phyloP scores from a whole-genome alignment of 2,113 vertebrate genomes.

The Ictidomys tridecemlineatus region DNA sequence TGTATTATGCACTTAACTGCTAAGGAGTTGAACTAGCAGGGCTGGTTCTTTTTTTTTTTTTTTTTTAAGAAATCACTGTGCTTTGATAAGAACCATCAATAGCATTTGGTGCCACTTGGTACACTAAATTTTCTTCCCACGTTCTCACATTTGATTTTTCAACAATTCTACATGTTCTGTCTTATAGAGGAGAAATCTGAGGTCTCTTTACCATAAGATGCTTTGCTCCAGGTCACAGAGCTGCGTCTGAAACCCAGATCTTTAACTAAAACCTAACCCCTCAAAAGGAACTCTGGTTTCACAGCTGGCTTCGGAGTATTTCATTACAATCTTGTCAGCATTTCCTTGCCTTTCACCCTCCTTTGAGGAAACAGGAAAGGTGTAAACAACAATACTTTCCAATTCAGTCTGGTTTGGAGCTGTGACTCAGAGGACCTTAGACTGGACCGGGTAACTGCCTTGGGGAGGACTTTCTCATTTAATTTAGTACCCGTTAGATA shows the following conservation, averaged over 20 bases:
- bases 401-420: background rate
- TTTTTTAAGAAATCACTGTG: background rate
- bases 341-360: background rate
- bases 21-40: background rate
- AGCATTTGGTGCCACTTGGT: background rate
- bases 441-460: too few species aligned
- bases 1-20: background rate
- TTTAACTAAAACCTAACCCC: background rate
- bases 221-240: background rate
- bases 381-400: background rate
- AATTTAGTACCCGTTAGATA: background rate
- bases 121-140: background rate
- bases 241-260: background rate
- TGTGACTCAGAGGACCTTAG: background rate
- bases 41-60: background rate
- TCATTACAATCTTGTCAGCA: background rate
- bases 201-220: background rate
- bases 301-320: background rate
- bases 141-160: background rate
- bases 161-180: background rate
- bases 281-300: background rate
- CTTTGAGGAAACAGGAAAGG: background rate
- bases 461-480: background rate
- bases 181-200: background rate
- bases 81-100: background rate